Base-by-base conservation (phyloP, 1,140 invertebrate species). In the Drosophila micromelanica region DNA sequence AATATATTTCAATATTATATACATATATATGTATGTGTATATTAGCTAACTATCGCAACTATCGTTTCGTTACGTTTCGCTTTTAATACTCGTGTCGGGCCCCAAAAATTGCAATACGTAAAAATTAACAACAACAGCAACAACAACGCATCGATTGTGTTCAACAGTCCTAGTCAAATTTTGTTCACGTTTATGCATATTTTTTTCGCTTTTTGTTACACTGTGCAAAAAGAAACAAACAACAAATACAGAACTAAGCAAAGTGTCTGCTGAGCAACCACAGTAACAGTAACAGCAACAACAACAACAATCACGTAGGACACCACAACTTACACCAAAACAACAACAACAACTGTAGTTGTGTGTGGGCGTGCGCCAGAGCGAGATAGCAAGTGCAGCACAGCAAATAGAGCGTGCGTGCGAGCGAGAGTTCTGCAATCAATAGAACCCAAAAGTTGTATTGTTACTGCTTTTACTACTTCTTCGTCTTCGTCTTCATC, bases 91-190 rank as follows among this genome's bases (percentile, higher is more conserved):
- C 42, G 42, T 56, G 68, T 71, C 68, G 72, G 65, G 65, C 57
- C 17, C 32, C 35, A 27, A 23, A 37, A 70, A 63, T 57, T 74
- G 72, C 72, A 74, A 74, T 74, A 74, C 23, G 12, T 63, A 46
- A 11, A 45, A 45, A 45, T 2, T 42, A 43, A 40, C 45, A 54
- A 46, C 23, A 61, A 49, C 17, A 43, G 8, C 37, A 42, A 57
- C 55, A 57, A 35, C 55, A 57, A 35, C 48, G 17, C 54, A 62
- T 62, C 49, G 51, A 68, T 73, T 68, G 63, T 67, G 54, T 73
- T 73, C 69, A 72, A 17, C 52, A 49, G 38, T 49, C 15, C 72
- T 74, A 74, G 72, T 70, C 65, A 74, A 74, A 74, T 70, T 27
- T 73, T 65, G 57, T 38, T 51, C 51, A 51, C 9, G 20, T 23